Evolutionary conservation across 2,113 vertebrate genomes (phyloP), one percentile per base, ranked within the genome.

Genomic region (Lepisosteus oculatus): DNA sequence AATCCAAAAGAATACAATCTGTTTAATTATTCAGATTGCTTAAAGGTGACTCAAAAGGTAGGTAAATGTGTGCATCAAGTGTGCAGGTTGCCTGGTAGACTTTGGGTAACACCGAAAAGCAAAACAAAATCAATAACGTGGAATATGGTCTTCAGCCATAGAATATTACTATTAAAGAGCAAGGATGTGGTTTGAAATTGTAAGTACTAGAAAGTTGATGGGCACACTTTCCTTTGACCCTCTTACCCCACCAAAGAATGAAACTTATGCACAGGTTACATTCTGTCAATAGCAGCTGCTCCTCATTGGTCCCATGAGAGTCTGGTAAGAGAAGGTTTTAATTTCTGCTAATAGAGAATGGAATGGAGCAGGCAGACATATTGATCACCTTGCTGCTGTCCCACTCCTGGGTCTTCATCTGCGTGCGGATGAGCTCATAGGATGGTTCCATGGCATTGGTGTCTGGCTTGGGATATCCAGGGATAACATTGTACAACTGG

Each of bases 341-440:
- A 74, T 62, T 63, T 61, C 81, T 61, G 55, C 74, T 85, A 81
- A 65, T 81, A 70, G 77, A 77, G 79, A 29, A 17, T 42, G 15
- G 62, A 74, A 13, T 64, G 42, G 43, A 75, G 47, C 29, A 54
- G 29, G 29, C 17, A n/a, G 0, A 3, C 2, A 45, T 1, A 59
- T 0, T 5, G 3, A 54, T 91, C 89, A 99, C 97, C 96, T 98
- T 98, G 84, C 93, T 98, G 43, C 95, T 99, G 77, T 99, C 97
- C 97, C 97, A 99, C 77, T 99, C 95, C 75, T 99, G 97, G 0
- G 95, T 97, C 86, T 98, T 99, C 90, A 97, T 93, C 85, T 98
- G 97, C 0, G 97, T 97, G 80, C 93, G 91, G 71, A 93, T 62
- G 3, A 99, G 87, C 81, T 99, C 96, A 0, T 98, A 98, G n/a